Evolutionary conservation across 2,113 vertebrate genomes (phyloP), one percentile per base, ranked within the genome.

Genomic region (Coryphaenoides rupestris): DNA sequence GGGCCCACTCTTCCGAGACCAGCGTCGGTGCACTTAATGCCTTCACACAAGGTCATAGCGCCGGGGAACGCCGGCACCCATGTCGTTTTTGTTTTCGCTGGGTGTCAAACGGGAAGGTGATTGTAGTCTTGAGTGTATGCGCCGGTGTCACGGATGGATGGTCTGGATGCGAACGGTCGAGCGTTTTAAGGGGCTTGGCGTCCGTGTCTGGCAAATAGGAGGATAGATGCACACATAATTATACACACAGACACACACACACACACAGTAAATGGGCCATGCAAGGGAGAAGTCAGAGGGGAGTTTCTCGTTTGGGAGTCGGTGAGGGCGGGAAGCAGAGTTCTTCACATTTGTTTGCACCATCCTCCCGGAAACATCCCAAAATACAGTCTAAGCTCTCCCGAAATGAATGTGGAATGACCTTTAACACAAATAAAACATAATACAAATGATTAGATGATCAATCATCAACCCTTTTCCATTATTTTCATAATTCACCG

Each of bases 241-340:
- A n/a, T 6, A 17, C 55, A 58, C 24, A 12, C 1, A 28, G 4
- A 19, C 22, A 5, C 16, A 58, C 66, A 55, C 66, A 59, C 66
- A 58, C 77, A 72, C 71, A 81, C 77, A 24, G 57, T 58, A 60
- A 70, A 70, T 63, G 17, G 68, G 78, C 62, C 81, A 75, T 78
- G 78, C n/a, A n/a, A n/a, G n/a, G n/a, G n/a, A 64, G 69, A 63
- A 74, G 78, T 54, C 50, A 0, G 58, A 65, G 77, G 78, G 74
- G 81, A 21, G 68, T 72, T 77, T 81, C 73, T 82, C 72, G 63
- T 73, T 79, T 72, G 76, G 78, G 68, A 71, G 70, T 64, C 72
- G 71, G 66, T 73, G 72, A 79, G 68, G 76, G 78, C n/a, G n/a
- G n/a, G n/a, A n/a, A n/a, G n/a, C n/a, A n/a, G n/a, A n/a, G n/a